Percentiles rank a stretch among this genome's conserved stretches.
Evolutionary conservation across 2,797 vertebrate species (phyloP).

Genomic region (Trematomus bernacchii): DNA sequence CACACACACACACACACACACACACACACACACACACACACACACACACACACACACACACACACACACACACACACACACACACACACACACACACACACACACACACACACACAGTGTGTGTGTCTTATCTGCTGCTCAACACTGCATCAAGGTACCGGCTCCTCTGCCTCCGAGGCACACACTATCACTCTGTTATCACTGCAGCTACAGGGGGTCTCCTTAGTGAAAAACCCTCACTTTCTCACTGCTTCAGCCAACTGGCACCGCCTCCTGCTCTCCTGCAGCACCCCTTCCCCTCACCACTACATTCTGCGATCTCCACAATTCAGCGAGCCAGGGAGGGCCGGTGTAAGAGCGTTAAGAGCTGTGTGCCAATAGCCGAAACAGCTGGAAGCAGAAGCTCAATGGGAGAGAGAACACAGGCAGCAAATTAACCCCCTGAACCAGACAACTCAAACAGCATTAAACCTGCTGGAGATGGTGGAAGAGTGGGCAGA

Average conservation of each 20-base stretch:
- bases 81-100: constrained; percentile 16
- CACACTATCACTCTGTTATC: constrained; percentile 72
- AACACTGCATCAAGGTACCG: constrained; percentile 59
- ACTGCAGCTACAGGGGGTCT: constrained; percentile 70
- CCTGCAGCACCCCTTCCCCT: constrained; percentile 51
- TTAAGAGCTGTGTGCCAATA: constrained; percentile 51
- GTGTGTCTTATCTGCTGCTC: constrained; percentile 66
- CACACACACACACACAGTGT: constrained; percentile 28
- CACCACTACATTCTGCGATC: constrained; percentile 29
- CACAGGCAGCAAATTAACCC: constrained; percentile 68
- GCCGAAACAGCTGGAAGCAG: constrained; percentile 69
- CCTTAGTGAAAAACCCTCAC: constrained; percentile 37
- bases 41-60: constrained; percentile 30
- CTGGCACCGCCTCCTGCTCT: constrained; percentile 47
- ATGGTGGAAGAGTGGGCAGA: constrained; percentile 18
- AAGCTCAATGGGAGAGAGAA: constrained; percentile 66
- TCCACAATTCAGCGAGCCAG: constrained; percentile 56
- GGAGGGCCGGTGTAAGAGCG: constrained; percentile 54
- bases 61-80: constrained; percentile 30
- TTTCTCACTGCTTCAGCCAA: constrained; percentile 54
- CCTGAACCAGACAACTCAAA: constrained; percentile 52
- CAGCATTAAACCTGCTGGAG: constrained; percentile 50
- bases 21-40: constrained; percentile 29
- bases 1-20: constrained; percentile 23
- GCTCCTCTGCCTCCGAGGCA: constrained; percentile 49